Base-by-base conservation (phyloP, 2,888 invertebrate species). In the Prosopocoilus inquinatus region DNA sequence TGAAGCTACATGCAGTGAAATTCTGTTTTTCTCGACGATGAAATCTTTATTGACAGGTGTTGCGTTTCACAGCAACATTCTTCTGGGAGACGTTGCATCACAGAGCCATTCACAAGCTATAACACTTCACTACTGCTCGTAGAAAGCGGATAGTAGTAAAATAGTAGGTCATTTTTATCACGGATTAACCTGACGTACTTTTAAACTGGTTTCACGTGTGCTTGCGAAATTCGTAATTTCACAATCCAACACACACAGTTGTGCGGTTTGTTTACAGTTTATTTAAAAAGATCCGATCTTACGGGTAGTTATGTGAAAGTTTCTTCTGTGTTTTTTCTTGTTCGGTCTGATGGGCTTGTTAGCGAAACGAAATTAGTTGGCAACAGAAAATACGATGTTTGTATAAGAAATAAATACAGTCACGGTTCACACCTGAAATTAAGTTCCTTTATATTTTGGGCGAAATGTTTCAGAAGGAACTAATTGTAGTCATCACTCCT, bases 81-180 rank as follows among this genome's bases (percentile, higher is more conserved):
- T 55, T 52, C 49, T 39, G 44, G 57, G 55, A 55, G 54, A 55
- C 15, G 60, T 63, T 64, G 61, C 61, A 61, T 63, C 58, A 60
- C 38, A 50, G 55, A 60, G 59, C 61, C 63, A 63, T 63, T 64
- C 64, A 64, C 64, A 60, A 64, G 57, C 59, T 58, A 63, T 59
- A 64, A 60, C 58, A 57, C 58, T 61, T 55, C 53, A 59, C 61
- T 60, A 51, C 54, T 60, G 54, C 54, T 54, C 57, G 60, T 62
- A 65, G 64, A 61, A 63, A 64, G 62, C 59, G 60, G 59, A 59
- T 58, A 57, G 62, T 62, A 59, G 60, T 64, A 64, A 61, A 59
- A 65, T 64, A 62, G 63, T 65, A 64, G 65, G 65, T 65, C 65
- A 64, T 63, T 64, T 65, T 65, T 65, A 64, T 64, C 65, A 64